A percentile compares a stretch with the other conserved stretches of the same genome.
phyloP scores from a whole-genome alignment of 2,888 invertebrate species.

The Tipula helvola region DNA sequence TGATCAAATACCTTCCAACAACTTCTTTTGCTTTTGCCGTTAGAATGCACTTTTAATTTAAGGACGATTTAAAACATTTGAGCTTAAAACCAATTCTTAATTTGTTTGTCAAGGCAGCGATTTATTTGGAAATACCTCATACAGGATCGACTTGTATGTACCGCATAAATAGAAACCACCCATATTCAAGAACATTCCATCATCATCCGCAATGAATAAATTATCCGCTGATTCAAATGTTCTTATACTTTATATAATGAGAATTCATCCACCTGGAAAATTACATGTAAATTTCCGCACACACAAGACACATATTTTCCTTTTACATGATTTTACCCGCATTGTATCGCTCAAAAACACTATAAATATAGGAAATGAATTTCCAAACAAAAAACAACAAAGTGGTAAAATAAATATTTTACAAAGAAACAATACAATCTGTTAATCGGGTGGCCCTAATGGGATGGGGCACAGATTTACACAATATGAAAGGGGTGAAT shows the following conservation, averaged over 20 bases:
- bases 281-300: background rate
- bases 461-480: background rate
- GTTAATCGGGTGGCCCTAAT: background rate
- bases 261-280: background rate
- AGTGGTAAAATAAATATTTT: background rate
- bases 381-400: background rate
- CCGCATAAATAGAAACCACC: background rate
- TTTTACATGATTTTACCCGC: background rate
- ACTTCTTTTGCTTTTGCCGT: too few species aligned
- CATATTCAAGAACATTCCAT: background rate
- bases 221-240: background rate
- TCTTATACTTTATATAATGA: background rate
- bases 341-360: background rate
- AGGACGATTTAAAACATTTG: too few species aligned
- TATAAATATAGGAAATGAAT: background rate
- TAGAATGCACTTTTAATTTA: too few species aligned
- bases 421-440: background rate
- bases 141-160: too few species aligned
- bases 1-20: too few species aligned
- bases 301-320: background rate
- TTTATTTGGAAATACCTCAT: too few species aligned
- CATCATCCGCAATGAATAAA: background rate
- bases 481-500: background rate
- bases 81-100: too few species aligned
- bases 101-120: too few species aligned